Evolutionary conservation across 2,797 vertebrate genomes (phyloP).

Genomic region (Labeo calbasu): DNA sequence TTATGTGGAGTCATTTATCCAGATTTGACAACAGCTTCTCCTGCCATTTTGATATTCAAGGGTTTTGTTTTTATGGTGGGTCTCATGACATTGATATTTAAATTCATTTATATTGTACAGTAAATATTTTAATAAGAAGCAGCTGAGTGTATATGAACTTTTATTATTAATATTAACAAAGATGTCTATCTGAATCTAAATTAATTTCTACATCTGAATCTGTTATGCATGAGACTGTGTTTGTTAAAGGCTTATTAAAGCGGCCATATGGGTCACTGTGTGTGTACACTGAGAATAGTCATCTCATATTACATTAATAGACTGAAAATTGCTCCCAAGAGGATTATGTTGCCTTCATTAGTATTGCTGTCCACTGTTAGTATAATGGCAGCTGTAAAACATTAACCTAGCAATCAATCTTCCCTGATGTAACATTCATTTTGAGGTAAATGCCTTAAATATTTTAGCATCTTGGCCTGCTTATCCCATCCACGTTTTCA

Average conservation of each 20-base stretch:
- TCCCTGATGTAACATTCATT: not conserved
- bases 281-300: not conserved
- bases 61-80: not conserved
- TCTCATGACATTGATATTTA: not conserved
- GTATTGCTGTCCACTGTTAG: not conserved
- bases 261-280: not conserved
- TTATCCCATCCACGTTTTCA: not conserved
- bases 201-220: not conserved
- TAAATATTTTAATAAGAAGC: not conserved
- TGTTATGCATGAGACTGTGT: not conserved
- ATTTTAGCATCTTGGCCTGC: not conserved
- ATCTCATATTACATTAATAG: not conserved
- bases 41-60: not conserved
- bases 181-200: not conserved
- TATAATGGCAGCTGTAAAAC: not conserved
- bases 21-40: not conserved
- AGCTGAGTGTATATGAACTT: not conserved
- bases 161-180: not conserved
- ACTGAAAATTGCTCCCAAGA: conserved; percentile 13
- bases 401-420: not conserved
- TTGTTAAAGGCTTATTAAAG: not conserved
- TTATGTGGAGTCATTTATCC: not conserved
- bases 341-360: not conserved
- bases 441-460: not conserved
- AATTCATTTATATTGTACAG: not conserved